phyloP scores from a whole-genome alignment of 1,140 invertebrate species.

The Ctenoplectra terminalis region DNA sequence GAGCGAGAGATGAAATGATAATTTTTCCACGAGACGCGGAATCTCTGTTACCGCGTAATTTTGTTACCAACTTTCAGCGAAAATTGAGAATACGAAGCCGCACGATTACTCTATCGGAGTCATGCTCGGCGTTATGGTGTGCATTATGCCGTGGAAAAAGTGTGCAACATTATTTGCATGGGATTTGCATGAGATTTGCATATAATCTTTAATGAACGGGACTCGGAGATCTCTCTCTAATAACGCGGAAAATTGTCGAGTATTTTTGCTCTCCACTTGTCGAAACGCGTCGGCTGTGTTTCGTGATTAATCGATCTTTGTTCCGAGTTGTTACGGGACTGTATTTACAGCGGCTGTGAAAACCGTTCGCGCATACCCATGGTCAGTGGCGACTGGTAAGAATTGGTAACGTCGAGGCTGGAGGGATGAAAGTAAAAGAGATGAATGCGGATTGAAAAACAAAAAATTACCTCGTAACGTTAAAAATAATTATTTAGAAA shows the following conservation, averaged over 20 bases:
- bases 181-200: constrained; percentile 38
- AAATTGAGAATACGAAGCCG: neutral
- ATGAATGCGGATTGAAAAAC: no score
- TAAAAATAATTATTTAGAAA: no score
- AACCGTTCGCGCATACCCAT: no score
- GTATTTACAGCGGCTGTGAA: neutral
- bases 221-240: constrained; percentile 7
- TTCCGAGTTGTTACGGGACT: neutral
- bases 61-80: constrained; percentile 17
- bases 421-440: no score
- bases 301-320: constrained; percentile 12
- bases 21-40: constrained; percentile 15
- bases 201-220: constrained; percentile 48
- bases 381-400: no score
- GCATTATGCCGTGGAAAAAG: constrained; percentile 33
- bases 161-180: constrained; percentile 44
- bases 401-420: no score
- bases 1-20: no score
- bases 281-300: neutral
- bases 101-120: constrained; percentile 18
- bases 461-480: no score
- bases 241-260: neutral
- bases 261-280: neutral
- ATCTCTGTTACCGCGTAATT: constrained; percentile 24
- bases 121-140: constrained; percentile 3